Evolutionary conservation across 1,140 invertebrate species (phyloP).

Genomic region (Apis cerana): DNA sequence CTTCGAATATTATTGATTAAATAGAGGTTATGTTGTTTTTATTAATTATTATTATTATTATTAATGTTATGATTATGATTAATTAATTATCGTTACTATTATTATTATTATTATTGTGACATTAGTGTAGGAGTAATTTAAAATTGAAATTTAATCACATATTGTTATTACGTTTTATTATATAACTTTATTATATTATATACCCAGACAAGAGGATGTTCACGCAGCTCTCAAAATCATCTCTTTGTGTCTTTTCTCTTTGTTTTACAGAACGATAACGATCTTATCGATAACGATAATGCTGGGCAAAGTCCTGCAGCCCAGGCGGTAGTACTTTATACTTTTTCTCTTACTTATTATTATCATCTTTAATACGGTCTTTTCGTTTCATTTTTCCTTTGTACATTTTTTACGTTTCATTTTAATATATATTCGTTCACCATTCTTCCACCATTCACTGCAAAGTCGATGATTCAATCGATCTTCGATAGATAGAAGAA

Average conservation of each 20-base stretch:
- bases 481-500: not conserved
- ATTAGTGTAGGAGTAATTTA: constrained; percentile 51
- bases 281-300: constrained; percentile 81
- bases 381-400: constrained; percentile 42
- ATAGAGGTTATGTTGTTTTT: constrained; percentile 33
- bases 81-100: not conserved
- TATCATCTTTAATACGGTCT: constrained; percentile 52
- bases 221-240: constrained; percentile 75
- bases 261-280: constrained; percentile 81
- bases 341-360: constrained; percentile 76
- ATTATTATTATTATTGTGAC: constrained; percentile 22
- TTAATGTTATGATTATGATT: not conserved
- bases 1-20: constrained; percentile 24
- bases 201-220: constrained; percentile 56
- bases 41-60: constrained; percentile 15
- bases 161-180: constrained; percentile 24
- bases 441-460: not conserved
- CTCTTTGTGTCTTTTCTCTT: constrained; percentile 79
- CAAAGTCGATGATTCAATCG: not conserved
- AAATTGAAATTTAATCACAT: constrained; percentile 37
- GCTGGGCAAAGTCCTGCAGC: constrained; percentile 81
- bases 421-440: not conserved
- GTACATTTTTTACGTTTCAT: constrained; percentile 43
- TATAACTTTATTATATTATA: constrained; percentile 22
- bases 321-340: constrained; percentile 81